A percentile compares a stretch with the other conserved stretches of the same genome.
These are phyloP conservation scores for Colletes collaris DNA, from an alignment of 2,888 invertebrate genomes.

Conservation along the genomic window DNA sequence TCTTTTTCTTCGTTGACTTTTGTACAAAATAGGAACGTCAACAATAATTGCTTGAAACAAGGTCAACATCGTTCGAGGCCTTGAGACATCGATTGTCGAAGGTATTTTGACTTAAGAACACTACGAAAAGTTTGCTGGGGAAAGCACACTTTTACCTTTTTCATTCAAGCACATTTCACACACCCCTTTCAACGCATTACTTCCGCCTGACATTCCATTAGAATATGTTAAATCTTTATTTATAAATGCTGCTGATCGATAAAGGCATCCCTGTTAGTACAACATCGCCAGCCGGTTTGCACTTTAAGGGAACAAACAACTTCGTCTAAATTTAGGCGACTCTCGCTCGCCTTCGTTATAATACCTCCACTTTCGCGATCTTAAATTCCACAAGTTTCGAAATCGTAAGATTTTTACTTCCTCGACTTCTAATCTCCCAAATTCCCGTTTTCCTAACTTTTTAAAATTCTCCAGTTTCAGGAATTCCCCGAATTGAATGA, in stretches of 20 bases:
- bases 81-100: not conserved
- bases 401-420: not conserved
- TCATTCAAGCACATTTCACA: constrained; percentile 39
- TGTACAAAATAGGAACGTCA: no score
- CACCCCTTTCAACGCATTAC: constrained; percentile 32
- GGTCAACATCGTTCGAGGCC: no score
- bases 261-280: constrained; percentile 18
- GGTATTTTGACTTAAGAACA: constrained; percentile 1
- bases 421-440: not conserved
- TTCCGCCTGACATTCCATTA: constrained; percentile 51
- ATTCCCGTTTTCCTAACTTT: not conserved
- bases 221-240: constrained; percentile 50
- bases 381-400: not conserved
- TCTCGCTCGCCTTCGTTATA: not conserved
- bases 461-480: not conserved
- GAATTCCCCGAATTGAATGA: no score
- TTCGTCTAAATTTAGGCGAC: constrained; percentile 12
- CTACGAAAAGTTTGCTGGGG: constrained; percentile 8
- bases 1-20: no score
- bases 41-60: no score
- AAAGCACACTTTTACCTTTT: constrained; percentile 38
- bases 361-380: not conserved
- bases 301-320: constrained; percentile 24
- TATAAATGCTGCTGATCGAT: constrained; percentile 51
- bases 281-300: constrained; percentile 16